Evolutionary conservation across 1,140 invertebrate genomes (phyloP).

Genomic region (Caenorhabditis remanei): DNA sequence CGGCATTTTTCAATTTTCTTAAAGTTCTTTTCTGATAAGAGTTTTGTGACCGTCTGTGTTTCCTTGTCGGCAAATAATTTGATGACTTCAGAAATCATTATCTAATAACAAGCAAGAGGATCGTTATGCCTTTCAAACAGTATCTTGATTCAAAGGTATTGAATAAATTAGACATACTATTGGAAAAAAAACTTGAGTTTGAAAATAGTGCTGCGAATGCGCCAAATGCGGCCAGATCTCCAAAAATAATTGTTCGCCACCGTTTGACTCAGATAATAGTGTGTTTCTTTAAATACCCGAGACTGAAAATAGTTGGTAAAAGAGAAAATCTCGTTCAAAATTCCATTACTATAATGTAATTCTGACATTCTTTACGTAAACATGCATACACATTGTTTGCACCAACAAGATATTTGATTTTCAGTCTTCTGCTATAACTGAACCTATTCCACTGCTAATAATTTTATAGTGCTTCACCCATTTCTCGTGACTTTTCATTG

Average conservation of each 20-base stretch:
- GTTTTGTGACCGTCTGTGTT: constrained; percentile 12
- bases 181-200: too few relatives aligned
- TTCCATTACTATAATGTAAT: constrained; percentile 53
- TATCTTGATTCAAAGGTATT: too few relatives aligned
- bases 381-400: not conserved
- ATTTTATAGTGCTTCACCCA: not conserved
- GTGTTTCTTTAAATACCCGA: too few relatives aligned
- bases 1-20: not conserved
- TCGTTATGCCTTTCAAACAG: too few relatives aligned
- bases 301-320: constrained; percentile 3
- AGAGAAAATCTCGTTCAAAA: constrained; percentile 22
- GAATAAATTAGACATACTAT: too few relatives aligned
- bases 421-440: not conserved
- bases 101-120: too few relatives aligned
- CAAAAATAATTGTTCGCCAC: too few relatives aligned
- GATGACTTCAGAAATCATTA: not conserved
- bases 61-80: not conserved
- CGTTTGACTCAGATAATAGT: too few relatives aligned
- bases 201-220: too few relatives aligned
- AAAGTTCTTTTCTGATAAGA: not conserved
- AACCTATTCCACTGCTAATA: not conserved
- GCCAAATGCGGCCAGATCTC: too few relatives aligned
- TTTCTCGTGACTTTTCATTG: not conserved
- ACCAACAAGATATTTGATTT: not conserved
- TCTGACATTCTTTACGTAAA: constrained; percentile 17